A percentile compares a stretch with the other conserved stretches of the same genome.
Conservation (phyloP, 2,797 vertebrate species). For the Ciconia nigra region DNA sequence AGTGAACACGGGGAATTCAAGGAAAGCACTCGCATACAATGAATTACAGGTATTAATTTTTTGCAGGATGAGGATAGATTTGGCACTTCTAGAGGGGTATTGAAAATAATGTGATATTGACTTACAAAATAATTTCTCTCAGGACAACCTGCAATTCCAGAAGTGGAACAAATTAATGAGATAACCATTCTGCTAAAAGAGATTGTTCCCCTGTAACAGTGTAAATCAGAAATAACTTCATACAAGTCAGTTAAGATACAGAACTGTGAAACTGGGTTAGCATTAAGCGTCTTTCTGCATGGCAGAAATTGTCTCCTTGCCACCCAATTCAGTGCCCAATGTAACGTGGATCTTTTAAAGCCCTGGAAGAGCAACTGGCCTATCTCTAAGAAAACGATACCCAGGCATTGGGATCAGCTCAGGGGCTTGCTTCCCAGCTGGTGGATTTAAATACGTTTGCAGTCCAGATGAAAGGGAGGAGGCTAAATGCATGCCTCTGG, state of each 20-base stretch:
- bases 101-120: neutral
- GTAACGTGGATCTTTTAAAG: neutral
- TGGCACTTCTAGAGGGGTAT: neutral
- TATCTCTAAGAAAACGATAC: neutral
- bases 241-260: neutral
- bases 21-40: neutral
- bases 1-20: neutral
- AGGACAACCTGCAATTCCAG: neutral
- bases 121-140: neutral
- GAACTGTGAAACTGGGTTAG: neutral
- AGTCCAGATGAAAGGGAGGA: neutral
- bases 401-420: neutral
- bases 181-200: neutral
- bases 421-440: neutral
- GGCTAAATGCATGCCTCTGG: neutral
- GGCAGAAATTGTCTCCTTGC: neutral
- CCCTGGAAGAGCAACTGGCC: neutral
- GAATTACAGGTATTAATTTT: neutral
- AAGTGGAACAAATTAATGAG: neutral
- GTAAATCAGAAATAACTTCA: neutral
- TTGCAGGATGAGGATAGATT: neutral
- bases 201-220: neutral
- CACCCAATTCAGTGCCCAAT: neutral
- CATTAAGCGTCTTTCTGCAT: neutral
- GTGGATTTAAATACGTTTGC: neutral